phyloP scores from a whole-genome alignment of 1,140 invertebrate species.

The Muscidifurax raptorellus region DNA sequence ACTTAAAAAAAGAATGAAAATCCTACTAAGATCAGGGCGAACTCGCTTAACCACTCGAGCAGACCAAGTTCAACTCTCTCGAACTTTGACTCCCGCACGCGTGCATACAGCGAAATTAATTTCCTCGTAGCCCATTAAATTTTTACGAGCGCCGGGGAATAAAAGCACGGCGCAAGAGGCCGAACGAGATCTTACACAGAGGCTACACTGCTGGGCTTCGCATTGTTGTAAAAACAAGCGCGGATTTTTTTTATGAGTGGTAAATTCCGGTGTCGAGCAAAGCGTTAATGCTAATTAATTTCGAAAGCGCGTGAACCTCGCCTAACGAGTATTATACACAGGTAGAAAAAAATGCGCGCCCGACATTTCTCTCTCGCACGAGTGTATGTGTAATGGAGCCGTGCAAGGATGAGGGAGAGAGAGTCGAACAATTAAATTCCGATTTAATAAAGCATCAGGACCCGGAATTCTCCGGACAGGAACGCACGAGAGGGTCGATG shows the following conservation, averaged over 20 bases:
- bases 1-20: constrained; percentile 8
- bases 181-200: not conserved
- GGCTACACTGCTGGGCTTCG: not conserved
- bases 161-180: constrained; percentile 3
- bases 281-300: not conserved
- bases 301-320: not conserved
- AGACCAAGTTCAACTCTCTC: not conserved
- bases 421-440: constrained; percentile 67
- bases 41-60: not conserved
- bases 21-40: constrained; percentile 18
- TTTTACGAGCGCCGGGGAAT: constrained; percentile 42
- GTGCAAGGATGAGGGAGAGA: not conserved
- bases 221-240: constrained; percentile 5
- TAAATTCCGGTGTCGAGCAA: not conserved
- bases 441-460: constrained; percentile 65
- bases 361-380: not conserved
- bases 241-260: constrained; percentile 4
- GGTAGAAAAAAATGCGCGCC: not conserved
- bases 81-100: constrained; percentile 23
- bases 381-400: not conserved
- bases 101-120: constrained; percentile 43
- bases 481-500: constrained; percentile 59
- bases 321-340: not conserved
- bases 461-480: constrained; percentile 39
- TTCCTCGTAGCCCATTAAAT: constrained; percentile 47